Percentiles rank a stretch among this genome's conserved stretches.
Evolutionary conservation across 2,113 vertebrate species (phyloP).

Genomic region (Pteronura brasiliensis): DNA sequence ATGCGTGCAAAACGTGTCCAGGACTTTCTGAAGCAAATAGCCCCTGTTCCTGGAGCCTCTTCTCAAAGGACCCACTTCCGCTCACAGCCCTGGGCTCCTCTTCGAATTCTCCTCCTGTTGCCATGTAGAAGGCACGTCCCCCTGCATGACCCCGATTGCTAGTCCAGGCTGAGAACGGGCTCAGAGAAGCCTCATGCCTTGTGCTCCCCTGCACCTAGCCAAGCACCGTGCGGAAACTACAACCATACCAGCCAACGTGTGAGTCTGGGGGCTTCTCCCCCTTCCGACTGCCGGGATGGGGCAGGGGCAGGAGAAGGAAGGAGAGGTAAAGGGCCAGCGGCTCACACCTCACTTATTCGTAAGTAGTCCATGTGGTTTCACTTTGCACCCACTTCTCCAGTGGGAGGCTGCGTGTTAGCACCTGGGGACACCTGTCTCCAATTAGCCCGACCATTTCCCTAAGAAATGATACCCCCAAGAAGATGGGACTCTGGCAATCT

Average conservation of each 20-base stretch:
- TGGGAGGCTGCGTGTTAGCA: slow-evolving; percentile 93
- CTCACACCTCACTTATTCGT: slow-evolving; percentile 91
- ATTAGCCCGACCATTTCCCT: slow-evolving; percentile 84
- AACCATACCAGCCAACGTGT: slow-evolving; percentile 63
- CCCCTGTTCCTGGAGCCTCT: background rate
- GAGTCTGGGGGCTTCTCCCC: slow-evolving; percentile 62
- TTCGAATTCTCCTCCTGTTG: background rate
- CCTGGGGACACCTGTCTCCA: slow-evolving; percentile 91
- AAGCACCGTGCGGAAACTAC: slow-evolving; percentile 72
- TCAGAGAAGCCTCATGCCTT: slow-evolving; percentile 75
- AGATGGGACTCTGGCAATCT: slow-evolving; percentile 53
- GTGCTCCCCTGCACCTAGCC: slow-evolving; percentile 73
- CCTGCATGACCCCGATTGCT: slow-evolving; percentile 56
- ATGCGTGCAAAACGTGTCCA: background rate
- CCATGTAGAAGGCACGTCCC: background rate
- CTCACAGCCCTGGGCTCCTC: background rate
- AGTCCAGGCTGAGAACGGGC: slow-evolving; percentile 70
- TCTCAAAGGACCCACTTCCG: background rate
- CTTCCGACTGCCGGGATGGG: slow-evolving; percentile 21
- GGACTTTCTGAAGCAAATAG: background rate
- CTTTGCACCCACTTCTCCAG: slow-evolving; percentile 98
- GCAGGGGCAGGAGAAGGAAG: background rate
- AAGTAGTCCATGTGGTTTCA: slow-evolving; percentile 95
- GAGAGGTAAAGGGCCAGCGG: slow-evolving; percentile 61
- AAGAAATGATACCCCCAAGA: slow-evolving; percentile 77